Conservation (phyloP, 2,888 invertebrate genomes). For the Agrotis puta region DNA sequence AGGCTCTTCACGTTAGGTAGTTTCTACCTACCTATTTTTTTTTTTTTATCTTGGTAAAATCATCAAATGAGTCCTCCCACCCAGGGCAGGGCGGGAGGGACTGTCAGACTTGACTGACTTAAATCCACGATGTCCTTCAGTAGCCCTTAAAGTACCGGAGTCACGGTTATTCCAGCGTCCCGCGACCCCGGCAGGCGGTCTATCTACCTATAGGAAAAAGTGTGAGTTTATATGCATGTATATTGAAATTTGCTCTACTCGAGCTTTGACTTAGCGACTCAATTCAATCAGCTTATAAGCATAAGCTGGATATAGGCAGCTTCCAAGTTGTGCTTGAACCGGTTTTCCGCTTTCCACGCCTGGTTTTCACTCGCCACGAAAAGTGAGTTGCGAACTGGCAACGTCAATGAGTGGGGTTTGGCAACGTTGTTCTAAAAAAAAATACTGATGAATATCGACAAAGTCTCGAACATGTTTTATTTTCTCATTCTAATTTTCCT, state of each 20-base stretch:
- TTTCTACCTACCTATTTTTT: no score
- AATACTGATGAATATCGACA: not conserved
- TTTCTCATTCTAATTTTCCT: not conserved
- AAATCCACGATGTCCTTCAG: no score
- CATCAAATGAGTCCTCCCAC: no score
- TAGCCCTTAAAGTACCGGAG: no score
- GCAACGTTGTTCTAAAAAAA: not conserved
- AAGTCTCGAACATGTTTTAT: not conserved
- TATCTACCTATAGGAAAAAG: no score
- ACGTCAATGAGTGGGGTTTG: not conserved
- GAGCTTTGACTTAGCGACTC: not conserved
- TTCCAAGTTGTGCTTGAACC: not conserved
- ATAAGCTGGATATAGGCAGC: not conserved
- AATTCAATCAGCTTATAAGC: not conserved
- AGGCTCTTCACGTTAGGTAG: no score
- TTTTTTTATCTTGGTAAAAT: no score
- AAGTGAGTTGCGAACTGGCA: slow-evolving; percentile 1
- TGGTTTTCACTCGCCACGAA: not conserved
- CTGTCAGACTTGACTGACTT: no score
- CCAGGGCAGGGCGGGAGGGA: no score
- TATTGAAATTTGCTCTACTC: not conserved
- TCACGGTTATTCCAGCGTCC: no score
- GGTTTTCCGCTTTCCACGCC: not conserved
- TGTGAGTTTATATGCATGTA: no score
- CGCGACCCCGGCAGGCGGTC: no score